A percentile compares a stretch with the other conserved stretches of the same genome.
These are phyloP conservation scores for Meleagris gallopavo DNA, from an alignment of 2,113 vertebrate genomes.

Conservation along the genomic window DNA sequence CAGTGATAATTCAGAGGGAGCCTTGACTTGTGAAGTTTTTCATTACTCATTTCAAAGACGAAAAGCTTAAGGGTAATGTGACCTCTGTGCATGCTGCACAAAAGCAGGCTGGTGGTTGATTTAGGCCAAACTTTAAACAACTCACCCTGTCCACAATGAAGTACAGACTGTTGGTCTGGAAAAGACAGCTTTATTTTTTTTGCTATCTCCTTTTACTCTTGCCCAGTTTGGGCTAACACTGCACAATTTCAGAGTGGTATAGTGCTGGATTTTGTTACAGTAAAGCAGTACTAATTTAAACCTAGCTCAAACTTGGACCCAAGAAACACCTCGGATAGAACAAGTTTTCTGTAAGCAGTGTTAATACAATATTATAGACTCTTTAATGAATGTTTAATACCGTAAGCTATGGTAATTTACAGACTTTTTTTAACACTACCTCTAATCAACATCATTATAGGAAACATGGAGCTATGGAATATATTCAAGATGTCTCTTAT, in stretches of 20 bases:
- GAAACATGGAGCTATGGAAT: not conserved
- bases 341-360: not conserved
- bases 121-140: not conserved
- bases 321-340: not conserved
- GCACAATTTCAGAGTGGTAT: not conserved
- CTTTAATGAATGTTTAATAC: accelerated
- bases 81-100: not conserved
- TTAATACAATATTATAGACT: not conserved
- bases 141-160: not conserved
- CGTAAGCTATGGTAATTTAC: not conserved
- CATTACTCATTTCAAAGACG: not conserved
- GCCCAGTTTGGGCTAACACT: not conserved
- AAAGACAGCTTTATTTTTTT: not conserved
- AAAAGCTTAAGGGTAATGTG: not conserved
- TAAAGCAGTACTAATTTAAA: not conserved
- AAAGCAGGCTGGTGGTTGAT: not conserved
- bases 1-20: not conserved
- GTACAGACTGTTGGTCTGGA: not conserved
- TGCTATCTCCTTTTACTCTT: not conserved
- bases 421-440: not conserved
- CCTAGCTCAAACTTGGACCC: not conserved
- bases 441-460: not conserved
- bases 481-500: not conserved
- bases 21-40: not conserved
- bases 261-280: not conserved